These are phyloP conservation scores for Clivina fossor DNA, from an alignment of 2,888 invertebrate genomes.

Conservation along the genomic window DNA sequence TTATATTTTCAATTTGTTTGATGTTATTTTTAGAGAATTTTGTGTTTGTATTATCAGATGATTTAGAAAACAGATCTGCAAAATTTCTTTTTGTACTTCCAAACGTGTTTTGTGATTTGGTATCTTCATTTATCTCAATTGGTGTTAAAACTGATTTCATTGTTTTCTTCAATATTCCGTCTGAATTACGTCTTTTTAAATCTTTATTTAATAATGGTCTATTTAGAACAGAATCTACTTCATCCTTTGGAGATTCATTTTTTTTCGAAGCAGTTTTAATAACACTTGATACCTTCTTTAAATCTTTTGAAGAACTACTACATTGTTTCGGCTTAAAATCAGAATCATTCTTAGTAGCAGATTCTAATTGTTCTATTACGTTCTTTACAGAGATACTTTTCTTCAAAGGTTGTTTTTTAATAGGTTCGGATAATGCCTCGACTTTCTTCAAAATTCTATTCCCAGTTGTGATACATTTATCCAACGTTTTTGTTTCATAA, in stretches of 20 bases:
- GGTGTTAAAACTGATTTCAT: background rate
- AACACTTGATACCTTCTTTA: background rate
- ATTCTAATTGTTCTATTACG: slow-evolving; percentile 17
- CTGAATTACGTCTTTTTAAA: background rate
- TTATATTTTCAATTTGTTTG: slow-evolving; percentile 30
- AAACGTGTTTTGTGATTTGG: slow-evolving; percentile 33
- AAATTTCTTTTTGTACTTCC: background rate
- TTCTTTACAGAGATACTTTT: slow-evolving; percentile 24
- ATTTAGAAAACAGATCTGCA: slow-evolving; percentile 1
- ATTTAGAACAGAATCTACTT: slow-evolving; percentile 4
- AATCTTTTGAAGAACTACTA: background rate
- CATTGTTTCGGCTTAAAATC: background rate
- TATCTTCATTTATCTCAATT: slow-evolving; percentile 23
- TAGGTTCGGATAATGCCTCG: slow-evolving; percentile 14
- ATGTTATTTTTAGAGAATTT: slow-evolving; percentile 10
- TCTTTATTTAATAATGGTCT: background rate
- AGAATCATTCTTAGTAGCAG: background rate
- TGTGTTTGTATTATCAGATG: background rate
- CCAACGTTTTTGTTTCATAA: slow-evolving; percentile 14
- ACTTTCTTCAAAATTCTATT: slow-evolving; percentile 32
- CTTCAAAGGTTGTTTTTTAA: slow-evolving; percentile 11
- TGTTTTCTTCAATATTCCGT: background rate
- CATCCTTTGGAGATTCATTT: background rate
- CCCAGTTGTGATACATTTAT: slow-evolving; percentile 27
- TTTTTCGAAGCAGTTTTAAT: background rate